These are phyloP conservation scores for Gonioctena quinquepunctata DNA, from an alignment of 1,140 invertebrate species.

Conservation along the genomic window DNA sequence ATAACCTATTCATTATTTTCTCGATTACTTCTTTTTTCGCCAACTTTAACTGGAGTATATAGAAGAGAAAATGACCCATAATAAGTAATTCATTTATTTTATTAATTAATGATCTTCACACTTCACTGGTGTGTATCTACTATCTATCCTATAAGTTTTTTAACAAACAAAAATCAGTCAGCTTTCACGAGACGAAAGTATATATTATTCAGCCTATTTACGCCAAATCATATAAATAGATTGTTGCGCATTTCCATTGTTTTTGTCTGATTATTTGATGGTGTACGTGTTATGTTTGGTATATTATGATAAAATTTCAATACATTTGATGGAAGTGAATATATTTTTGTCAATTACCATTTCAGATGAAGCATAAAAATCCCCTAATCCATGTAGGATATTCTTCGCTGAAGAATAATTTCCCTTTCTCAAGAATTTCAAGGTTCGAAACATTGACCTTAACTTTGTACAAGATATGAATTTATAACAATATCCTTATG, in stretches of 20 bases:
- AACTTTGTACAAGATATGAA: background rate
- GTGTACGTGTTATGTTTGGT: background rate
- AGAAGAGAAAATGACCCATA: too few relatives aligned
- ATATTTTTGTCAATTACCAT: background rate
- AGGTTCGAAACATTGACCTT: background rate
- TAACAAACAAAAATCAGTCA: background rate
- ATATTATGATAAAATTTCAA: background rate
- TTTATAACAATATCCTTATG: background rate
- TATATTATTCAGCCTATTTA: background rate
- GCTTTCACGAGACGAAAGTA: background rate
- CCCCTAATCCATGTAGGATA: background rate
- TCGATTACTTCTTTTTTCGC: too few relatives aligned
- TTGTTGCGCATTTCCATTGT: background rate
- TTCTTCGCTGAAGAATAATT: background rate
- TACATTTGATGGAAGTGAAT: background rate
- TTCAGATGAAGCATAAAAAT: background rate
- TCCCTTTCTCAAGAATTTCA: background rate
- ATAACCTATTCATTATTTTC: too few relatives aligned
- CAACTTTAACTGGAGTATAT: too few relatives aligned
- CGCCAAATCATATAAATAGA: background rate
- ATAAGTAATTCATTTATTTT: too few relatives aligned
- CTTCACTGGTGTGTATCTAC: too few relatives aligned
- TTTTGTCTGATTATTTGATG: background rate
- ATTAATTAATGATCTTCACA: too few relatives aligned
- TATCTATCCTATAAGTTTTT: too few relatives aligned